Evolutionary conservation across 2,888 invertebrate species (phyloP).

Genomic region (Timema cristinae): DNA sequence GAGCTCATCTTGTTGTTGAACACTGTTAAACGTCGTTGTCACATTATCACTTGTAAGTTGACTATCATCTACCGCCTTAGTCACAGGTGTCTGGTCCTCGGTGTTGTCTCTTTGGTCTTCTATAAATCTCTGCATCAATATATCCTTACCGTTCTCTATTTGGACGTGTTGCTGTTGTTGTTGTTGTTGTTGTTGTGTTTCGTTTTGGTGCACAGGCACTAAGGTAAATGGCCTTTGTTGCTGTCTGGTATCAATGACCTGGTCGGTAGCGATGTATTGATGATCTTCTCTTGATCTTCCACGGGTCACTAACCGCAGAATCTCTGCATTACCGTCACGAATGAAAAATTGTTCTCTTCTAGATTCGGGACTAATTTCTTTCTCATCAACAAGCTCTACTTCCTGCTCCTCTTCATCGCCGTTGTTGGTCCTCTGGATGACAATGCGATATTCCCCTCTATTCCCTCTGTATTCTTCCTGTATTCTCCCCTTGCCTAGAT

Average conservation of each 20-base stretch:
- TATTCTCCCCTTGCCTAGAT: slow-evolving; percentile 46
- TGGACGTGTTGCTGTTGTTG: slow-evolving; percentile 56
- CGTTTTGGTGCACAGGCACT: slow-evolving; percentile 46
- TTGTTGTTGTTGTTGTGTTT: too few species aligned
- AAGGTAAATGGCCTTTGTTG: slow-evolving; percentile 50
- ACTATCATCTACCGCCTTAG: too few species aligned
- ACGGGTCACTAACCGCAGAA: slow-evolving; percentile 71
- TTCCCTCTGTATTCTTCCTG: slow-evolving; percentile 45
- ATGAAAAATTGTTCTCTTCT: slow-evolving; percentile 69
- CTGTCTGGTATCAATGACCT: slow-evolving; percentile 4
- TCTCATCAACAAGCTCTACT: background rate
- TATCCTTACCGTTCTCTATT: slow-evolving; percentile 76
- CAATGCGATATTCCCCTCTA: slow-evolving; percentile 25
- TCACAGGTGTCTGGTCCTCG: slow-evolving; percentile 31
- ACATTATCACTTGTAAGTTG: too few species aligned
- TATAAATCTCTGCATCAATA: slow-evolving; percentile 77
- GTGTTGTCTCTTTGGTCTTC: slow-evolving; percentile 56
- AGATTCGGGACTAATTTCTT: slow-evolving; percentile 16
- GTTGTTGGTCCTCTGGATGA: slow-evolving; percentile 1
- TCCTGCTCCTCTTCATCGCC: slow-evolving; percentile 22
- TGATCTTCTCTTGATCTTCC: slow-evolving; percentile 58
- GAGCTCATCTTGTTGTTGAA: slow-evolving; percentile 26
- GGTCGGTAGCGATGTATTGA: slow-evolving; percentile 7
- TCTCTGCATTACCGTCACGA: slow-evolving; percentile 81
- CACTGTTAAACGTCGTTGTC: too few species aligned